These are phyloP conservation scores for Sinocyclocheilus anshuiensis DNA, from an alignment of 2,113 vertebrate species.

Conservation along the genomic window DNA sequence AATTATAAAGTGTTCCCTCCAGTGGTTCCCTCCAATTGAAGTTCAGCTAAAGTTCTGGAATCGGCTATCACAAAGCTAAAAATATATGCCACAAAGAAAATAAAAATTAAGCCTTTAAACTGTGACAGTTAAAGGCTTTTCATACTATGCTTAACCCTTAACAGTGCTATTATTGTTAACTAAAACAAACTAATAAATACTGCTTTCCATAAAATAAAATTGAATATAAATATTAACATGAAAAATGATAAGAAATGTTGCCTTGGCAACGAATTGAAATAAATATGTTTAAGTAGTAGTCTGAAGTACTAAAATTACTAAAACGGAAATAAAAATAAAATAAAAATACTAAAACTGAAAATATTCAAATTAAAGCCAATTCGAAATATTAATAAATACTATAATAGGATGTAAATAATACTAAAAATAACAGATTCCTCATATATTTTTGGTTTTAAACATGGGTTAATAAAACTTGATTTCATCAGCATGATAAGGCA, in stretches of 20 bases:
- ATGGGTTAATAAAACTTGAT: no score
- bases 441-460: no score
- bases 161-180: neutral
- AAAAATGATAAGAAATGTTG: neutral
- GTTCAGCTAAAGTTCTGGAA: conserved; percentile 7
- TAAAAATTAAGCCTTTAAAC: neutral
- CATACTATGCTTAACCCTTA: neutral
- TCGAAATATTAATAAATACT: no score
- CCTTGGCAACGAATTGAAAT: neutral
- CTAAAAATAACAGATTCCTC: no score
- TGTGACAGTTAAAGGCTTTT: neutral
- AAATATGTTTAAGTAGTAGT: neutral
- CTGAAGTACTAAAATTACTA: no score
- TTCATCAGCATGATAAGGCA: no score
- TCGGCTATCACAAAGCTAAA: neutral
- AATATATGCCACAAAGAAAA: neutral
- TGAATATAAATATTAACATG: no score
- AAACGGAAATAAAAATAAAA: no score
- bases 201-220: neutral
- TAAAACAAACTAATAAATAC: neutral
- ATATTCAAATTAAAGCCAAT: no score
- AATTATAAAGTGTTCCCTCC: conserved; percentile 5
- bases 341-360: no score
- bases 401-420: no score
- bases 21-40: neutral